A percentile compares a stretch with the other conserved stretches of the same genome.
Evolutionary conservation across 1,140 invertebrate species (phyloP).

Genomic region (Procambarus clarkii): DNA sequence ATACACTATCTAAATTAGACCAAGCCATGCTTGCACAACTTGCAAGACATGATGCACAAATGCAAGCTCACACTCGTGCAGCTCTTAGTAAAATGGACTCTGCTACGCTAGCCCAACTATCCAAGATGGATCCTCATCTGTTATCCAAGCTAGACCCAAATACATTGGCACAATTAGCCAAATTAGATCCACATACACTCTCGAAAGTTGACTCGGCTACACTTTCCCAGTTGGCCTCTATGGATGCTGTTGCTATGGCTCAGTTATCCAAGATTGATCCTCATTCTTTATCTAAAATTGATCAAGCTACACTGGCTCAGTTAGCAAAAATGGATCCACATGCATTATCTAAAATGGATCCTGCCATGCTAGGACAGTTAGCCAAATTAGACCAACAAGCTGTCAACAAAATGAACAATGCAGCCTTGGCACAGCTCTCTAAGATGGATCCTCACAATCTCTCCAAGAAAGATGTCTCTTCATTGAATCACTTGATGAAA

Average conservation of each 20-base stretch:
- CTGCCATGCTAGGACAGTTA: slow-evolving; percentile 51
- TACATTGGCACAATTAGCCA: slow-evolving; percentile 70
- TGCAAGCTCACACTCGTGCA: slow-evolving; percentile 70
- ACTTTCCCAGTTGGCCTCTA: slow-evolving; percentile 60
- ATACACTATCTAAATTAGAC: slow-evolving; percentile 56
- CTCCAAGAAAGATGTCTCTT: slow-evolving; percentile 48
- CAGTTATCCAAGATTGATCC: slow-evolving; percentile 67
- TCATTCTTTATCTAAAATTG: slow-evolving; percentile 60
- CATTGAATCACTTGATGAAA: slow-evolving; percentile 58
- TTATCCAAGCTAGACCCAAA: slow-evolving; percentile 70
- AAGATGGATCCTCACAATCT: slow-evolving; percentile 65
- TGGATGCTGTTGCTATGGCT: slow-evolving; percentile 65
- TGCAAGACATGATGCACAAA: slow-evolving; percentile 59
- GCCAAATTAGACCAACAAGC: slow-evolving; percentile 68
- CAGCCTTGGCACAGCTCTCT: slow-evolving; percentile 55
- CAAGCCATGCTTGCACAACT: slow-evolving; percentile 64
- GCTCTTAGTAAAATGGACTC: slow-evolving; percentile 72
- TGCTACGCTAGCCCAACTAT: slow-evolving; percentile 63
- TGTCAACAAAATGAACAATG: slow-evolving; percentile 65
- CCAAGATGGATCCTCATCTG: slow-evolving; percentile 71
- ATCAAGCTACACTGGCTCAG: slow-evolving; percentile 62
- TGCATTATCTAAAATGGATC: slow-evolving; percentile 61
- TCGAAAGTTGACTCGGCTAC: slow-evolving; percentile 66
- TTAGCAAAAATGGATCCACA: slow-evolving; percentile 65
- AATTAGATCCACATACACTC: slow-evolving; percentile 71